A percentile compares a stretch with the other conserved stretches of the same genome.
Evolutionary conservation across 2,888 invertebrate genomes (phyloP).

Genomic region (Ethmia dodecea): DNA sequence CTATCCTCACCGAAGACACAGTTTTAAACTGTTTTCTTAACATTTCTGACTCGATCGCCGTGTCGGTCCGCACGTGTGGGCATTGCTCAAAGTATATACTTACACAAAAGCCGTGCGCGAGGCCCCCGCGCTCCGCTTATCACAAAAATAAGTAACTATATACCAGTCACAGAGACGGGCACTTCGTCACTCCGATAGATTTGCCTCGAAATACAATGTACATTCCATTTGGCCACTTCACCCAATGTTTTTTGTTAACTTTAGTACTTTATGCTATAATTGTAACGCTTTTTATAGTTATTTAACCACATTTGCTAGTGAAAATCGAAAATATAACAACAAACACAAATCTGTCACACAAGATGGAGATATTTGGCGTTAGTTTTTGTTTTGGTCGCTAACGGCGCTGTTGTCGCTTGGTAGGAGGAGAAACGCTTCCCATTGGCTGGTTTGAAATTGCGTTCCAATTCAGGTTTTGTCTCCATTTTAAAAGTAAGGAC

Average conservation of each 20-base stretch:
- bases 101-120: conserved; percentile 65
- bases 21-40: conserved; percentile 60
- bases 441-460: conserved; percentile 44
- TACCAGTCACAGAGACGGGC: conserved; percentile 68
- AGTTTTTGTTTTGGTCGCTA: conserved; percentile 65
- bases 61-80: conserved; percentile 38
- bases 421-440: conserved; percentile 42
- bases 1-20: conserved; percentile 40
- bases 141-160: conserved; percentile 78
- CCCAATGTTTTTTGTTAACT: conserved; percentile 28
- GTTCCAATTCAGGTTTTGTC: conserved; percentile 37
- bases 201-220: conserved; percentile 40
- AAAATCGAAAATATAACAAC: conserved; percentile 71
- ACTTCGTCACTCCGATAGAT: conserved; percentile 67
- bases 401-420: conserved; percentile 52
- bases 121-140: conserved; percentile 74
- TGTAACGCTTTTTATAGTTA: conserved; percentile 43
- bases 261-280: conserved; percentile 30
- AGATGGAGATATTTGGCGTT: conserved; percentile 80
- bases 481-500: no score
- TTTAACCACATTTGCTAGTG: conserved; percentile 50
- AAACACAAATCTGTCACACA: conserved; percentile 81
- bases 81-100: conserved; percentile 53
- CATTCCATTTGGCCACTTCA: conserved; percentile 28
- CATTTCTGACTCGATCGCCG: conserved; percentile 53